Base-by-base conservation (phyloP, 2,888 invertebrate species). In the Dioctria rufipes region DNA sequence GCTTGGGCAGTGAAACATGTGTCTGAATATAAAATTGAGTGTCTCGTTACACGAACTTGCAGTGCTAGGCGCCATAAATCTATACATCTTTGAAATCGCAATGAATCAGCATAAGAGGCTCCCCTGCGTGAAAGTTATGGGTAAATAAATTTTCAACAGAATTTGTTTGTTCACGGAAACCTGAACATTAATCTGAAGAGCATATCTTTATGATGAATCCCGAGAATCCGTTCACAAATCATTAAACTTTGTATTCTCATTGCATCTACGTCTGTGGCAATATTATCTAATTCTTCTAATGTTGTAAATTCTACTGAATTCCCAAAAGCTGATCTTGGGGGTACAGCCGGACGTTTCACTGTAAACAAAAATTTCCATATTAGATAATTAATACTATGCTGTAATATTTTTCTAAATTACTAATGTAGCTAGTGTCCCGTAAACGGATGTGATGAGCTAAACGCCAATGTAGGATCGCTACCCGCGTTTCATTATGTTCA, bases 211-310 rank as follows among this genome's bases (percentile, higher is more conserved):
- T 98, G 97, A 84, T 92, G 90, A 0, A 93, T 91, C 0, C 97
- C 97, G 40, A 98, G 91, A 85, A 98, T 94, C 85, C 98, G 91
- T 89, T 96, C 95, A 83, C 95, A 94, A 84, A 98, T 95, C 51
- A 98, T 90, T 84, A 98, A 90, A 86, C 96, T 94, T 90, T 98
- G 96, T 88, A 94, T 93, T 85, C 96, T 92, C 91, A 98, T 93
- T 60, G 93, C 93, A 90, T 98, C 97, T 85, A 95, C 91, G 90
- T 98, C 97, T 0, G 92, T 91, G 69, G 94, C 92, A 63, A 95
- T 91, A 77, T 92, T 92, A 84, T 92, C 93, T 80, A 98, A 90
- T 87, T 97, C 95, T 43, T 92, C 93, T 77, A 90, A 85, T 5
- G 93, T 91, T 80, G 91, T 90, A 89, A 96, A 97, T 90, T 98